A percentile compares a stretch with the other conserved stretches of the same genome.
phyloP scores from a whole-genome alignment of 2,888 invertebrate species.

The Standfussiana lucernea region DNA sequence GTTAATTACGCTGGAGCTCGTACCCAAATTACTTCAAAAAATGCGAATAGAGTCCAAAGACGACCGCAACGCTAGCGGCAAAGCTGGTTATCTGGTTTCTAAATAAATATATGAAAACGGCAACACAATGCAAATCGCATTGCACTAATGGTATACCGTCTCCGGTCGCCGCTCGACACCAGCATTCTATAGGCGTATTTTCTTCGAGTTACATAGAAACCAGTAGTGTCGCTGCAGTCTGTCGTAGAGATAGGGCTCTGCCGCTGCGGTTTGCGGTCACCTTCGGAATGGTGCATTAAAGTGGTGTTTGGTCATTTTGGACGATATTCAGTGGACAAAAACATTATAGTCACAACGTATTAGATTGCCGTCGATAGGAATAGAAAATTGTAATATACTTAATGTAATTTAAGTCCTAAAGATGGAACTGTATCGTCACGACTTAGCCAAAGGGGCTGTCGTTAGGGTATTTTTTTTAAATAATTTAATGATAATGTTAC shows the following conservation, averaged over 20 bases:
- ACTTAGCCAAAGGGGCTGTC: slow-evolving; percentile 1
- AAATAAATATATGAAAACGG: neutral
- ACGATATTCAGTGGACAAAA: neutral
- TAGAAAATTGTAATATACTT: slow-evolving; percentile 49
- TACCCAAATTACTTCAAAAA: neutral
- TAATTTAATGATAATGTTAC: slow-evolving; percentile 36
- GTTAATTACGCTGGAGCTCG: neutral
- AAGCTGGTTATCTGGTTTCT: neutral
- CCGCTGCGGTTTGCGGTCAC: neutral
- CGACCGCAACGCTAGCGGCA: neutral
- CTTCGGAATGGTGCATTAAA: neutral
- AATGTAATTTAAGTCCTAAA: slow-evolving; percentile 28
- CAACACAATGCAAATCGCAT: too few species aligned
- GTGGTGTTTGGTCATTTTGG: neutral
- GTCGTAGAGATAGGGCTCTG: neutral
- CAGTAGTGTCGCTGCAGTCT: neutral
- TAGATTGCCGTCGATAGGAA: slow-evolving; percentile 8
- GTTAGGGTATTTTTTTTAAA: slow-evolving; percentile 16
- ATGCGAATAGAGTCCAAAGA: neutral
- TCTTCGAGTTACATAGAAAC: neutral
- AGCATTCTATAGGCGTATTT: neutral
- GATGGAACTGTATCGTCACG: slow-evolving; percentile 17
- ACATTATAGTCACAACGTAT: neutral
- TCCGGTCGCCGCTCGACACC: neutral
- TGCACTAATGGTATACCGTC: neutral